phyloP scores from a whole-genome alignment of 2,113 vertebrate species.

The Pavo muticus region DNA sequence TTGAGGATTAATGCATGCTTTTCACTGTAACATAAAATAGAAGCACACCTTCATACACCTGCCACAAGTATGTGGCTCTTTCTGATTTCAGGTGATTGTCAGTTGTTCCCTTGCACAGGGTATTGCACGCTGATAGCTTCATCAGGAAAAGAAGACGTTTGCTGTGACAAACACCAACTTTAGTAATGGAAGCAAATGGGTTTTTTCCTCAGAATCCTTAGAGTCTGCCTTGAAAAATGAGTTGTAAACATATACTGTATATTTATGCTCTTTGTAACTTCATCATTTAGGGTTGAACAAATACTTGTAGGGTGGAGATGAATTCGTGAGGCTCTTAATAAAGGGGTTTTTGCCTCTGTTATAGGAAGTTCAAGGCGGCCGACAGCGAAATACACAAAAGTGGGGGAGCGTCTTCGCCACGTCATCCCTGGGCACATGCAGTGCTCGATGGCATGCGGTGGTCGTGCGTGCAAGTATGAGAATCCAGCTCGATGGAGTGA shows the following conservation, averaged over 20 bases:
- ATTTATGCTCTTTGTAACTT: neutral
- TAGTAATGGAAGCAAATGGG: neutral
- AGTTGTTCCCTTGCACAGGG: neutral
- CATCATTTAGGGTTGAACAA: accelerated
- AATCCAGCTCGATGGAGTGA: constrained; percentile 93
- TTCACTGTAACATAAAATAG: neutral
- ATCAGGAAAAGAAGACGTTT: neutral
- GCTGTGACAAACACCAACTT: neutral
- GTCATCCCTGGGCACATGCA: constrained; percentile 96
- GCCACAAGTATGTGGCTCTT: neutral
- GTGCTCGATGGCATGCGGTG: constrained; percentile 96
- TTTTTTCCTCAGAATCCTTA: neutral
- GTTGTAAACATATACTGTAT: neutral
- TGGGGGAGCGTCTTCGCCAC: constrained; percentile 93
- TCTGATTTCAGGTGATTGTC: neutral
- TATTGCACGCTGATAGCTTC: neutral
- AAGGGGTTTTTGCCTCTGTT: neutral
- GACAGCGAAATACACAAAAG: constrained; percentile 94
- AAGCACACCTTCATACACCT: neutral
- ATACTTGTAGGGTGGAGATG: neutral
- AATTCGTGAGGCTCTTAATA: neutral
- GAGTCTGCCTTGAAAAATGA: neutral
- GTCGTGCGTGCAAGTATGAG: constrained; percentile 96
- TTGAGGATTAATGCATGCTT: neutral
- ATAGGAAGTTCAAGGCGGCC: constrained; percentile 84